Base-by-base conservation (phyloP, 2,888 invertebrate species). In the Micropterix aruncella region DNA sequence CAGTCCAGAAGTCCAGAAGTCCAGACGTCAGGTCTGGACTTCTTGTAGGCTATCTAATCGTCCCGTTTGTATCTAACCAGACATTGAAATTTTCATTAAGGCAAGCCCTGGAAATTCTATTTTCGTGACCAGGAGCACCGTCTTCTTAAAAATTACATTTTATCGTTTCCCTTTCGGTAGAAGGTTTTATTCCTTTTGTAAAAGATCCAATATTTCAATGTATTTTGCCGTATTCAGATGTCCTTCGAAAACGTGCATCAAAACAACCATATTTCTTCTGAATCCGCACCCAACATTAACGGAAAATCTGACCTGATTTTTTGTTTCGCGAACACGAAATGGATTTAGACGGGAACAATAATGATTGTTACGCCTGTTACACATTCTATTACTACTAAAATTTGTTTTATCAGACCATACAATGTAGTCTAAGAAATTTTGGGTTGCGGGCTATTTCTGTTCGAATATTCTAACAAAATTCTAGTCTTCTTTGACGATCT, bases 341-440 rank as follows among this genome's bases (percentile, higher is more conserved):
- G 14, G 38, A 38, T 38, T 38, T 38, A 38, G 9, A 38, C 38
- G 7, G 38, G 38, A 38, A 5, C 38, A 38, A 5, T 9, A 38
- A 5, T 38, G 38, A 38, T 38, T 38, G 38, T 38, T 14, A 38
- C 38, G 7, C 38, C 38, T 38, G 38, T 38, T 38, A 38, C 15
- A 38, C 38, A 38, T 38, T 38, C 38, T 14, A 38, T 38, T 38
- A 38, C 15, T 14, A 38, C 38, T 38, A 16, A 14, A 5, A 38
- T 38, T 38, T 38, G 38, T 38, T 38, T 38, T 16, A 38, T 38
- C 38, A 38, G 38, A 38, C 14, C 38, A 38, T 9, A 38, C 38
- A 38, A 5, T 38, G 38, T 38, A 38, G 38, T 38, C 38, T 38
- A 38, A 38, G 14, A 38, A 38, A 38, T n/a, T n/a, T n/a, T 38